These are phyloP conservation scores for Hyperoplus lanceolatus DNA, from an alignment of 2,797 vertebrate genomes.

Conservation along the genomic window DNA sequence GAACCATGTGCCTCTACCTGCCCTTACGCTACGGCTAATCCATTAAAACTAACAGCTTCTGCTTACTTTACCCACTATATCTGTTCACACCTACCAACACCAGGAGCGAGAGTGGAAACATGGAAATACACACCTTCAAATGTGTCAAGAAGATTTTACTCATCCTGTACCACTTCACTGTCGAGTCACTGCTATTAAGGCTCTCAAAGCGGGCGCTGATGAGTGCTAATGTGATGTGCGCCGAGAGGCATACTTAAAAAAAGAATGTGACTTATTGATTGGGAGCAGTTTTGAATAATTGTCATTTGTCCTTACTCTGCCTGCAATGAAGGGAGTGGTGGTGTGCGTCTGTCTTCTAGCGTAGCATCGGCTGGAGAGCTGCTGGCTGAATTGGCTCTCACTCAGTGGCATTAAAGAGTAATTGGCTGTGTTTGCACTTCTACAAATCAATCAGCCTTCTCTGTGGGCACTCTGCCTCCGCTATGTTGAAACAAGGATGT, in stretches of 20 bases:
- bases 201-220: neutral
- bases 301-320: constrained; percentile 55
- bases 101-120: constrained; percentile 27
- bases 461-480: constrained; percentile 49
- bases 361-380: constrained; percentile 17
- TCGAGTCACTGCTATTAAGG: constrained; percentile 27
- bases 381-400: constrained; percentile 65
- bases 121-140: constrained; percentile 4
- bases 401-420: constrained; percentile 73
- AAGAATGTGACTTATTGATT: constrained; percentile 63
- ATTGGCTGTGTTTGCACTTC: constrained; percentile 75
- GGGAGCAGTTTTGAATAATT: constrained; percentile 57
- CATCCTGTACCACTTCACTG: neutral
- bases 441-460: constrained; percentile 69
- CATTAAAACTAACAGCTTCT: constrained; percentile 58
- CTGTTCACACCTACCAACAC: constrained; percentile 45
- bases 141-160: neutral
- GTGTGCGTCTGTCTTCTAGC: constrained; percentile 22
- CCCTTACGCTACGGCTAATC: constrained; percentile 61
- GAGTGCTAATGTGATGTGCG: constrained; percentile 19
- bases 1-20: constrained; percentile 57
- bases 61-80: constrained; percentile 43
- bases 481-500: constrained; percentile 55
- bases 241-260: constrained; percentile 25
- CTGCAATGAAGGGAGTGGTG: constrained; percentile 41